Conservation (phyloP, 2,888 invertebrate species). For the Idaea aversata region DNA sequence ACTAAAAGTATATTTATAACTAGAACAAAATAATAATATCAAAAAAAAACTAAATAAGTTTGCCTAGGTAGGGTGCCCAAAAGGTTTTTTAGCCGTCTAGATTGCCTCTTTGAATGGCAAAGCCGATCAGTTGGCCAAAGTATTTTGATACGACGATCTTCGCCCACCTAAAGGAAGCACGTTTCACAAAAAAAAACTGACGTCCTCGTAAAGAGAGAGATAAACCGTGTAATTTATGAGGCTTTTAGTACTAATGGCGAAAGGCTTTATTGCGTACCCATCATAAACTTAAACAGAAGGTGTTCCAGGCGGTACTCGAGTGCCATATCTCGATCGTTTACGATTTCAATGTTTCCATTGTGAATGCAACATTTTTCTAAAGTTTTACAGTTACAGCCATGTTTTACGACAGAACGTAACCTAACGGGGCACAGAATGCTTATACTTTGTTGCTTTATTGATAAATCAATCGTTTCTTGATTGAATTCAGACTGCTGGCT, state of each 20-base stretch:
- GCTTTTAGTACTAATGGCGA: constrained; percentile 59
- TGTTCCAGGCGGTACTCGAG: constrained; percentile 32
- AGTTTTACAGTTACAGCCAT: constrained; percentile 17
- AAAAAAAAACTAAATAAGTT: too few species aligned
- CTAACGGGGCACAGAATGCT: constrained; percentile 14
- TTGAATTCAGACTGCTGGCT: not conserved
- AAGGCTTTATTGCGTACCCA: constrained; percentile 51
- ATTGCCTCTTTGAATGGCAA: too few species aligned
- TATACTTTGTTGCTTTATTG: constrained; percentile 5
- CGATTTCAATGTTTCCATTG: constrained; percentile 13
- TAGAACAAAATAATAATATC: too few species aligned
- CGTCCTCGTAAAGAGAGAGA: constrained; percentile 39
- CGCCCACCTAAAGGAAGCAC: constrained; percentile 8
- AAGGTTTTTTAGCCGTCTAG: too few species aligned
- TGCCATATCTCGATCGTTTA: constrained; percentile 36
- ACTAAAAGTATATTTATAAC: too few species aligned
- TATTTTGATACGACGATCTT: constrained; percentile 5
- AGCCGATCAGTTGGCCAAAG: too few species aligned
- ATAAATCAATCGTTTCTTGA: not conserved
- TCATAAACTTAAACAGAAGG: constrained; percentile 42
- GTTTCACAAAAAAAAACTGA: constrained; percentile 23
- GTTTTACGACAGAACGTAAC: constrained; percentile 11
- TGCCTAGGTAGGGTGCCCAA: too few species aligned
- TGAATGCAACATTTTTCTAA: constrained; percentile 20
- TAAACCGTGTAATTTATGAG: constrained; percentile 61